phyloP scores from a whole-genome alignment of 2,888 invertebrate genomes.

The Folsomia candida region DNA sequence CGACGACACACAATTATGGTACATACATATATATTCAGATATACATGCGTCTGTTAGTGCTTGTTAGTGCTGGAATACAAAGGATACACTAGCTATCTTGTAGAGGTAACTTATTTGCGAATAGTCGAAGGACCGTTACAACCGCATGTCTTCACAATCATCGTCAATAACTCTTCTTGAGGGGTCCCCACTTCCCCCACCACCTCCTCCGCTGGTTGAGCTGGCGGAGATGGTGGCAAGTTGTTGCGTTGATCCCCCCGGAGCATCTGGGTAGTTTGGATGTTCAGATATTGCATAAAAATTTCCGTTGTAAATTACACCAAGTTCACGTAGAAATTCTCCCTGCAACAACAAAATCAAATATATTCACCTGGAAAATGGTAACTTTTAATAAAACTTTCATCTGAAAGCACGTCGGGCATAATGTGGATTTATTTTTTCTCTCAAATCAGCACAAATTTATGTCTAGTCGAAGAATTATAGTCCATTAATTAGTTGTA shows the following conservation, averaged over 20 bases:
- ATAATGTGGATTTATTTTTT: background rate
- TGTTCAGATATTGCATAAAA: slow-evolving; percentile 93
- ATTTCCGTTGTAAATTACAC: slow-evolving; percentile 91
- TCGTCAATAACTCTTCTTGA: slow-evolving; percentile 24
- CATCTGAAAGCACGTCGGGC: too few species aligned
- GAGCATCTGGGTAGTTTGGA: slow-evolving; percentile 67
- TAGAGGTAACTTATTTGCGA: background rate
- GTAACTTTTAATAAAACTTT: too few species aligned
- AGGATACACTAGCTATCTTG: background rate
- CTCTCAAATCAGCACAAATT: too few species aligned
- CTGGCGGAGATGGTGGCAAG: slow-evolving; percentile 33
- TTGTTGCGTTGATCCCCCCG: background rate
- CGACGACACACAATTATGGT: too few species aligned
- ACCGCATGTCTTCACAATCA: slow-evolving; percentile 50
- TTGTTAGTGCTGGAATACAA: background rate
- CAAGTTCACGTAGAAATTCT: slow-evolving; percentile 83
- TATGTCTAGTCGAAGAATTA: too few species aligned
- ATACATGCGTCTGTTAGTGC: background rate
- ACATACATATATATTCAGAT: background rate
- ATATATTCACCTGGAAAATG: too few species aligned
- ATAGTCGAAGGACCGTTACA: slow-evolving; percentile 41
- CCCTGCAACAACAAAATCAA: too few species aligned
- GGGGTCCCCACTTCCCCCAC: slow-evolving; percentile 20
- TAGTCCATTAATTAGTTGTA: too few species aligned
- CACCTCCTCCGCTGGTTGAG: slow-evolving; percentile 25